A percentile compares a stretch with the other conserved stretches of the same genome.
These are phyloP conservation scores for Drosophila setifemur DNA, from an alignment of 1,140 invertebrate species.

Conservation along the genomic window DNA sequence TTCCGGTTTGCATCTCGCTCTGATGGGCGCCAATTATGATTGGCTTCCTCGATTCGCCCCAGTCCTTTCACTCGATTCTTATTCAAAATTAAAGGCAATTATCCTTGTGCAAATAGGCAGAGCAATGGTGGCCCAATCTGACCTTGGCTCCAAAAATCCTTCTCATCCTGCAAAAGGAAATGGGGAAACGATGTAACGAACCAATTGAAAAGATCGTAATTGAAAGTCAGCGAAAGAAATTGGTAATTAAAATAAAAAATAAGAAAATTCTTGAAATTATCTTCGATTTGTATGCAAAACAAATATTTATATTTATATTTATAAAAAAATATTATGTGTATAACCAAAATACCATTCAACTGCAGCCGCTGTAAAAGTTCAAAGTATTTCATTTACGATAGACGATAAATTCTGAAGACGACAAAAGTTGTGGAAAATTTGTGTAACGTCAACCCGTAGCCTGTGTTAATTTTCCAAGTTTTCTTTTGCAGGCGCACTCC, in stretches of 20 bases:
- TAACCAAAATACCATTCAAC: background rate
- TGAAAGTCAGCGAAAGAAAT: background rate
- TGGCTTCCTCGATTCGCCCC: slow-evolving; percentile 28
- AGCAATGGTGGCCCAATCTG: slow-evolving; percentile 16
- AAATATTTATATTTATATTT: background rate
- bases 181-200: slow-evolving; percentile 14
- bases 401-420: too few relatives aligned
- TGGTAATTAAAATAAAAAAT: background rate
- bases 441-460: too few relatives aligned
- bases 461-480: background rate
- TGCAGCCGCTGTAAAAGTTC: background rate
- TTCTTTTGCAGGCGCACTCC: background rate
- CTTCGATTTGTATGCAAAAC: too few relatives aligned
- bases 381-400: too few relatives aligned
- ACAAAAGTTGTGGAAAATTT: background rate
- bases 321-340: too few relatives aligned
- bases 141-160: slow-evolving; percentile 19
- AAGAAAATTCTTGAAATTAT: background rate
- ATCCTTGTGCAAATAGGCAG: slow-evolving; percentile 57
- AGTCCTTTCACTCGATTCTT: slow-evolving; percentile 29
- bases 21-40: slow-evolving; percentile 58
- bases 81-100: slow-evolving; percentile 73
- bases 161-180: slow-evolving; percentile 10
- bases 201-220: background rate
- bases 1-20: slow-evolving; percentile 12